Conservation (phyloP, 2,113 vertebrate species). For the Bubalus kerabau region DNA sequence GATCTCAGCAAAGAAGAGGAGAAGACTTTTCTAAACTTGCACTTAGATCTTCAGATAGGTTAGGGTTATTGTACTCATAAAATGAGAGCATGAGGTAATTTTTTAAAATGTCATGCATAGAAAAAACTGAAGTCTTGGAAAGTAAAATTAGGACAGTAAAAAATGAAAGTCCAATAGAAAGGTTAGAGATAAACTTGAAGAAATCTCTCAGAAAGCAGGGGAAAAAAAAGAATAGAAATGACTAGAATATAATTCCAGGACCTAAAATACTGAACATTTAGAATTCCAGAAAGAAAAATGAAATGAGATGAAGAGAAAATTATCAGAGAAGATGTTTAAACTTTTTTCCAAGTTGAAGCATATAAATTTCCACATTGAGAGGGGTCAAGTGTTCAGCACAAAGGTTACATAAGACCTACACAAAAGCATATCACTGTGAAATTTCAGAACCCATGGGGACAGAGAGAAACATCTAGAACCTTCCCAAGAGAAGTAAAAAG, state of each 20-base stretch:
- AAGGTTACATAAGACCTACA: background rate
- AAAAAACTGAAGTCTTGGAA: background rate
- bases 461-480: background rate
- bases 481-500: background rate
- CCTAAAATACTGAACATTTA: background rate
- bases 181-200: background rate
- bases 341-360: background rate
- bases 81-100: background rate
- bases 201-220: background rate
- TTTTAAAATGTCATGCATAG: background rate
- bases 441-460: background rate
- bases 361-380: background rate
- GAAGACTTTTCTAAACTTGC: background rate
- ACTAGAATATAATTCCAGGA: background rate
- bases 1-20: background rate
- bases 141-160: constrained; percentile 15
- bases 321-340: background rate
- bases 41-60: background rate
- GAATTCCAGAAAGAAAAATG: background rate
- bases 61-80: background rate
- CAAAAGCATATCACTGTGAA: background rate
- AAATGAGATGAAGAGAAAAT: background rate
- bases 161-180: background rate
- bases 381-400: background rate
- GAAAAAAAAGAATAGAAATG: background rate